Evolutionary conservation across 2,888 invertebrate genomes (phyloP).

Genomic region (Nomada fabriciana): DNA sequence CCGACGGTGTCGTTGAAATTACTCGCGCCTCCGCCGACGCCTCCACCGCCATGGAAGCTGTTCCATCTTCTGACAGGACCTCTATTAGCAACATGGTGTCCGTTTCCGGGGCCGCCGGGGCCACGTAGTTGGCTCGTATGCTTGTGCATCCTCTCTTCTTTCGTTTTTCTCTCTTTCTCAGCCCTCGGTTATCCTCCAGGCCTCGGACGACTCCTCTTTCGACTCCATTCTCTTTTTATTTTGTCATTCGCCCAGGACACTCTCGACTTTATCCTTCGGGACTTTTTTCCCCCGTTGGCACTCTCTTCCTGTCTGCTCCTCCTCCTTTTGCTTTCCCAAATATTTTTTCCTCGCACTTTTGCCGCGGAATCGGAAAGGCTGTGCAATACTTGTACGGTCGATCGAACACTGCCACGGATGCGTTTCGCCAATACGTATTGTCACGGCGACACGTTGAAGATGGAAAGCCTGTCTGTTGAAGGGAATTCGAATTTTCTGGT

Average conservation of each 20-base stretch:
- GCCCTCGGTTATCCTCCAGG: slow-evolving; percentile 61
- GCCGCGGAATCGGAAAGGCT: neutral
- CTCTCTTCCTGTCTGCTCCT: neutral
- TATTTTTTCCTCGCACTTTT: neutral
- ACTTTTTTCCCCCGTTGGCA: slow-evolving; percentile 9
- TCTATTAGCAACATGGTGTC: slow-evolving; percentile 71
- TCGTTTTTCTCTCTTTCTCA: slow-evolving; percentile 21
- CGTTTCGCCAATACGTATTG: neutral
- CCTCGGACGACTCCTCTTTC: slow-evolving; percentile 58
- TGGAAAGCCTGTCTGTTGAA: slow-evolving; percentile 25
- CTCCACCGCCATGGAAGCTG: slow-evolving; percentile 83
- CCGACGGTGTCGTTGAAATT: slow-evolving; percentile 69
- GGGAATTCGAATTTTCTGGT: slow-evolving; percentile 36
- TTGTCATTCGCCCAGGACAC: slow-evolving; percentile 10
- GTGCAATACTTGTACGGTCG: neutral
- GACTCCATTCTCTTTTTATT: slow-evolving; percentile 52
- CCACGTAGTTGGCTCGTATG: slow-evolving; percentile 82
- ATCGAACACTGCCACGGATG: slow-evolving; percentile 1
- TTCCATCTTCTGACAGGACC: slow-evolving; percentile 85
- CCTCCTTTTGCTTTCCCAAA: too few species aligned
- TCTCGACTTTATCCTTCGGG: slow-evolving; percentile 22
- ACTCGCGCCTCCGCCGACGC: slow-evolving; percentile 66
- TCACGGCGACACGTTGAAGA: neutral
- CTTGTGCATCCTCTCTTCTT: slow-evolving; percentile 80
- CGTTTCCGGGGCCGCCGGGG: slow-evolving; percentile 67